These are phyloP conservation scores for Agrypnia vestita DNA, from an alignment of 1,140 invertebrate species.

Conservation along the genomic window DNA sequence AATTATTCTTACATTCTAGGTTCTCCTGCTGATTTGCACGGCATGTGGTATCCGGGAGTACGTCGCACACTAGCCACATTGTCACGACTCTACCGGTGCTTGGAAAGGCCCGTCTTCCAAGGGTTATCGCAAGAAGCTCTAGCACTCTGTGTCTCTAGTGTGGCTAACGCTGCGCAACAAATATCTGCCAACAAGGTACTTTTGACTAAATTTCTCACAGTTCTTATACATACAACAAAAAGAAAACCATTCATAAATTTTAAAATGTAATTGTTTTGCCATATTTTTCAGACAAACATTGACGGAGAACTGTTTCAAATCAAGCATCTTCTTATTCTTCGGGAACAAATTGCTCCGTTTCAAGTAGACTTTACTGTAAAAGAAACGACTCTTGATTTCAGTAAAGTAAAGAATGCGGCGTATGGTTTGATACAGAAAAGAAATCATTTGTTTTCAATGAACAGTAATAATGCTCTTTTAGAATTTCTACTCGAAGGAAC, in stretches of 20 bases:
- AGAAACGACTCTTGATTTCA: constrained; percentile 94
- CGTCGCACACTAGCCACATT: constrained; percentile 94
- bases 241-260: not conserved
- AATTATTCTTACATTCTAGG: constrained; percentile 70
- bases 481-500: constrained; percentile 94
- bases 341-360: constrained; percentile 99
- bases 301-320: constrained; percentile 98
- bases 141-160: constrained; percentile 91
- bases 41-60: constrained; percentile 99
- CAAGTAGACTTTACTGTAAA: constrained; percentile 96
- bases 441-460: constrained; percentile 89
- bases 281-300: constrained; percentile 76
- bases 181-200: constrained; percentile 78
- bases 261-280: not conserved
- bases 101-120: constrained; percentile 96
- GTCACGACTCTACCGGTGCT: constrained; percentile 94
- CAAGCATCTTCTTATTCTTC: constrained; percentile 96
- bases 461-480: constrained; percentile 91
- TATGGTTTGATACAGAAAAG: constrained; percentile 90
- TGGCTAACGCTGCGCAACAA: constrained; percentile 83
- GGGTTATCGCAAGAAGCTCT: constrained; percentile 96
- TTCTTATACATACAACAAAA: not conserved
- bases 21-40: constrained; percentile 96
- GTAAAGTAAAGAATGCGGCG: constrained; percentile 89
- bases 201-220: not conserved